Percentiles rank a stretch among this genome's conserved stretches.
Evolutionary conservation across 2,113 vertebrate genomes (phyloP).

Genomic region (Siniperca knerii): DNA sequence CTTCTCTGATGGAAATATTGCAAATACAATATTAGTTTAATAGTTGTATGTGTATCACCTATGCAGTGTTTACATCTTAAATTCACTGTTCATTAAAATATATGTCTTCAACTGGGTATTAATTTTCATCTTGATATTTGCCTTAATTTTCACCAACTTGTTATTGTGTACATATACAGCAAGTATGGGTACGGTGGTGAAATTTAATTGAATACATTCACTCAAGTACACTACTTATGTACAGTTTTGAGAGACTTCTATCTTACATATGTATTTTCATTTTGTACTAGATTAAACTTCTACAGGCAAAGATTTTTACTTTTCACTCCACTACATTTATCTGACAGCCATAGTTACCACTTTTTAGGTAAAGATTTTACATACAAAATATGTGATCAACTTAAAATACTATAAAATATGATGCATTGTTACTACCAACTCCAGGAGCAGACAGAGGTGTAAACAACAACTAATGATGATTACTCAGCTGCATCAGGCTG

Average conservation of each 20-base stretch:
- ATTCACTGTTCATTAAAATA: conserved; percentile 21
- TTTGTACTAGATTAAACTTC: not conserved
- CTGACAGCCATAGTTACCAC: too few species aligned
- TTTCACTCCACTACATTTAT: not conserved
- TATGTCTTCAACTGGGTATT: not conserved
- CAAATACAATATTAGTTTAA: not conserved
- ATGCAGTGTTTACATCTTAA: not conserved
- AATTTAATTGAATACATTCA: not conserved
- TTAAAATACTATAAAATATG: not conserved
- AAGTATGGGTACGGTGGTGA: not conserved
- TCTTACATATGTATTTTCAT: too few species aligned
- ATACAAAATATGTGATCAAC: not conserved
- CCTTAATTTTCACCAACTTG: not conserved
- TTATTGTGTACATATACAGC: not conserved
- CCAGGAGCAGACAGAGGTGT: not conserved
- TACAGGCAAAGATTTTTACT: not conserved
- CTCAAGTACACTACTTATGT: too few species aligned
- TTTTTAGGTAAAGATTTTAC: not conserved
- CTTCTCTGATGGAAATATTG: not conserved
- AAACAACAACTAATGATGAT: not conserved
- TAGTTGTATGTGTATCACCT: conserved; percentile 1
- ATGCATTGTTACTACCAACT: not conserved
- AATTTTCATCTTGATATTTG: not conserved
- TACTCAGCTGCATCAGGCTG: not conserved
- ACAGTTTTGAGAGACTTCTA: too few species aligned